Evolutionary conservation across 2,797 vertebrate species (phyloP).

Genomic region (Triplophysa yarkandensis): DNA sequence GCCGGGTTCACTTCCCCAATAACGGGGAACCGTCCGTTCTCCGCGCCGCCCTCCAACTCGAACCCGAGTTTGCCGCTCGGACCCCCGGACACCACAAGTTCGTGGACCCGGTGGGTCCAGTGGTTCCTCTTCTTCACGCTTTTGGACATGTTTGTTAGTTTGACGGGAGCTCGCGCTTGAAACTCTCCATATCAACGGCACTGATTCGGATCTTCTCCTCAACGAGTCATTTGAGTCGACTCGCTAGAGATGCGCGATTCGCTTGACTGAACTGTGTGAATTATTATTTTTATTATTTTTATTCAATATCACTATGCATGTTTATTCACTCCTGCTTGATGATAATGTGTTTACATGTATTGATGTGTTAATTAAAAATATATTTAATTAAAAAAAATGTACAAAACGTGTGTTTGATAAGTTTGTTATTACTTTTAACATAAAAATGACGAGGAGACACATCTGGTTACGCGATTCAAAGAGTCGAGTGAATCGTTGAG

Average conservation of each 20-base stretch:
- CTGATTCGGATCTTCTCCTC: constrained; percentile 3
- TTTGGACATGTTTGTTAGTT: constrained; percentile 87
- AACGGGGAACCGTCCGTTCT: constrained; percentile 93
- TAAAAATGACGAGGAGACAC: too few species aligned
- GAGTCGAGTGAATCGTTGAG: not conserved
- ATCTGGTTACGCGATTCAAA: not conserved
- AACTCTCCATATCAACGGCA: constrained; percentile 23
- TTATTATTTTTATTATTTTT: too few species aligned
- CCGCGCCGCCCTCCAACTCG: constrained; percentile 91
- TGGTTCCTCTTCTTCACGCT: constrained; percentile 95
- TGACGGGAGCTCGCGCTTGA: not conserved
- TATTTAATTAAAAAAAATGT: too few species aligned
- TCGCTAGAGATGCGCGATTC: not conserved
- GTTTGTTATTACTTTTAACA: too few species aligned
- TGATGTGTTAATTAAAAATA: too few species aligned
- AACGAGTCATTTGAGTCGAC: not conserved
- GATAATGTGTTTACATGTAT: too few species aligned
- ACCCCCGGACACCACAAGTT: constrained; percentile 86
- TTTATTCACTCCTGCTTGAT: too few species aligned
- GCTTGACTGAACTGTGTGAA: not conserved
- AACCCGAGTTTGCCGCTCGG: constrained; percentile 87
- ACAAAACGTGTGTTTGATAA: too few species aligned
- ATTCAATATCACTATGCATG: too few species aligned
- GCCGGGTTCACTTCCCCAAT: constrained; percentile 86
- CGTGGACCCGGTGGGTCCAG: constrained; percentile 97